These are phyloP conservation scores for Sarcophilus harrisii DNA, from an alignment of 2,797 vertebrate species.

Conservation along the genomic window DNA sequence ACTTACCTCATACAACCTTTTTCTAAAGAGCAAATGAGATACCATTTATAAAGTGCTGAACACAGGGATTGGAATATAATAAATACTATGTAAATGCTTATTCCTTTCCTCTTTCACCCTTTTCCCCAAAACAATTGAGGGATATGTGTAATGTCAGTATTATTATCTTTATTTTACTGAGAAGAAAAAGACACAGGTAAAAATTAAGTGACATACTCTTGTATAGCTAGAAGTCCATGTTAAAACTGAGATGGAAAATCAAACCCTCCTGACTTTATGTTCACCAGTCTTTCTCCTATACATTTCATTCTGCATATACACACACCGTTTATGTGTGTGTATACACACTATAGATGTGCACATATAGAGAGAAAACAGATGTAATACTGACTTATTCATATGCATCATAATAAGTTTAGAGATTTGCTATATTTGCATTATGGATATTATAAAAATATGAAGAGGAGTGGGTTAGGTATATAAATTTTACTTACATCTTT, in stretches of 20 bases:
- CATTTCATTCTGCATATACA: neutral
- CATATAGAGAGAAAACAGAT: neutral
- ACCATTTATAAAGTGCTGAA: neutral
- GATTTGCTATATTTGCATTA: neutral
- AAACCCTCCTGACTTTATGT: neutral
- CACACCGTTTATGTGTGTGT: neutral
- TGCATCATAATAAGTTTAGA: neutral
- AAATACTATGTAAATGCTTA: neutral
- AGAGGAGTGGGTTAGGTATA: neutral
- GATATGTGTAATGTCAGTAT: too few species aligned
- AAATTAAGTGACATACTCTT: neutral
- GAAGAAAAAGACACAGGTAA: neutral
- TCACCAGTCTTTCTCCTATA: neutral
- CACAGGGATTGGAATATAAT: neutral
- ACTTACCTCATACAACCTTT: neutral
- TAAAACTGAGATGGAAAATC: neutral
- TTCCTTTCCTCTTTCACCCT: neutral
- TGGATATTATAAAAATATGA: neutral
- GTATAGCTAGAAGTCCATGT: neutral
- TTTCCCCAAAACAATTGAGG: neutral
- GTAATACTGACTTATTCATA: neutral
- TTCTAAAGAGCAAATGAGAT: neutral
- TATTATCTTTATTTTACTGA: neutral
- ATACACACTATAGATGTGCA: too few species aligned
- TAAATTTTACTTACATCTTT: neutral